Conservation (phyloP, 2,888 invertebrate species). For the Eilema depressum region DNA sequence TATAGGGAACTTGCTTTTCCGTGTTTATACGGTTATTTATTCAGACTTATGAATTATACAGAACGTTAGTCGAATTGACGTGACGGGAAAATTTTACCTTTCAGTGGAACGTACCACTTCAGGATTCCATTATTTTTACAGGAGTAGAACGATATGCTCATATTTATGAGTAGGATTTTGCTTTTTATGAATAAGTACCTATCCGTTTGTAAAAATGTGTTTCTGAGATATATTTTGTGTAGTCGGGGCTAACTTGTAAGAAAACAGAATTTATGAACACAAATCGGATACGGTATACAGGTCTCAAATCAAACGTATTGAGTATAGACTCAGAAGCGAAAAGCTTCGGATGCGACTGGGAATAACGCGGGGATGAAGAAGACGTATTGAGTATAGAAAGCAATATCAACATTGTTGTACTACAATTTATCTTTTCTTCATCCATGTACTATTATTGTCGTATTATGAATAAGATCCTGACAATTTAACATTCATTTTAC, state of each 20-base stretch:
- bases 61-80: constrained; percentile 32
- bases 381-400: too few relatives aligned
- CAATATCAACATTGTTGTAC: too few relatives aligned
- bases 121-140: not conserved
- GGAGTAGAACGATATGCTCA: not conserved
- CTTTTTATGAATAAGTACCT: not conserved
- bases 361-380: too few relatives aligned
- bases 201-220: not conserved
- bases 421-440: too few relatives aligned
- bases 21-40: constrained; percentile 43
- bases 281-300: not conserved
- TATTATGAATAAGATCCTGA: too few relatives aligned
- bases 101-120: constrained; percentile 8
- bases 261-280: not conserved
- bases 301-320: too few relatives aligned
- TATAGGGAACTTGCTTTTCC: constrained; percentile 36
- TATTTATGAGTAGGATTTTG: constrained; percentile 4
- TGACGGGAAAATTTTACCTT: constrained; percentile 24
- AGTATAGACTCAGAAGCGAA: too few relatives aligned
- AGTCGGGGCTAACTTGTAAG: not conserved
- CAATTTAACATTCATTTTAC: too few relatives aligned
- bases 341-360: too few relatives aligned
- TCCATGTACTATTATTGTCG: too few relatives aligned
- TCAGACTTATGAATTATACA: constrained; percentile 44
- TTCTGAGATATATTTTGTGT: not conserved